Conservation (phyloP, 2,113 vertebrate species). For the Noturus placidus region DNA sequence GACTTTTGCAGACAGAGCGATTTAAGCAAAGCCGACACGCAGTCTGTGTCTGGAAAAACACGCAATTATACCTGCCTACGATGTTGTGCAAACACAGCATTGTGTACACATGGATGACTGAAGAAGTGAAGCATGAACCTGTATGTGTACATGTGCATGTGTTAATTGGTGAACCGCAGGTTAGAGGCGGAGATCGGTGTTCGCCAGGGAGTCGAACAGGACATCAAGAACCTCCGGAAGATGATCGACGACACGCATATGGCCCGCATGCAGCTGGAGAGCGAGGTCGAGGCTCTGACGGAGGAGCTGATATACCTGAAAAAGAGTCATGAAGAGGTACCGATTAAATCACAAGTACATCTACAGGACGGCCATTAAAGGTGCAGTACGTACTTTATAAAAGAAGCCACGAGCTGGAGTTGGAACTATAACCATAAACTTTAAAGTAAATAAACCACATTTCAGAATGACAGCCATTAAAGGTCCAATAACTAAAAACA, state of each 20-base stretch:
- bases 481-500: neutral
- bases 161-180: conserved; percentile 53
- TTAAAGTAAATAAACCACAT: neutral
- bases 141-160: neutral
- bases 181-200: conserved; percentile 68
- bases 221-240: conserved; percentile 72
- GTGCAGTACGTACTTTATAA: neutral
- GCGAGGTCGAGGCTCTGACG: conserved; percentile 75
- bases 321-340: conserved; percentile 81
- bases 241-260: conserved; percentile 75
- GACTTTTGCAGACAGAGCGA: conserved; percentile 25
- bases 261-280: conserved; percentile 70
- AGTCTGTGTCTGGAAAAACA: neutral
- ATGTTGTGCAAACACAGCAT: conserved; percentile 23
- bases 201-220: conserved; percentile 70
- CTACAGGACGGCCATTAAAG: neutral
- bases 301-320: conserved; percentile 81
- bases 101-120: conserved; percentile 27
- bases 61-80: conserved; percentile 26
- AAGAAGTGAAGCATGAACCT: neutral
- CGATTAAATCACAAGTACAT: neutral
- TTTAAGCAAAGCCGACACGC: conserved; percentile 4
- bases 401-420: neutral
- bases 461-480: neutral
- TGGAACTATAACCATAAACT: neutral